Evolutionary conservation across 2,888 invertebrate species (phyloP).

Genomic region (Orthosia gothica): DNA sequence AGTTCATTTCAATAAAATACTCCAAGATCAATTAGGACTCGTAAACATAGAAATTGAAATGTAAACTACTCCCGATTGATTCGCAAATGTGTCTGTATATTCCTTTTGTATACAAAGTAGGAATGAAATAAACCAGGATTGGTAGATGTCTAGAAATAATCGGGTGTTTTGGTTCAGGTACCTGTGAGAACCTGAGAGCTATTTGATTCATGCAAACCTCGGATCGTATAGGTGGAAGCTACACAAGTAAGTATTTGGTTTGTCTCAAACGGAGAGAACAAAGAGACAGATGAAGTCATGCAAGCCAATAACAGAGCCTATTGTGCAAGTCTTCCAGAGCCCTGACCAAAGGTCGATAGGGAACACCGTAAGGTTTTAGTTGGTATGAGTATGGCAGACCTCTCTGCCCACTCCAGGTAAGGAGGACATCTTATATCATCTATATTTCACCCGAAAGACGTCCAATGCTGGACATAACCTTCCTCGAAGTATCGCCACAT

Average conservation of each 20-base stretch:
- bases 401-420: too few species aligned
- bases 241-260: background rate
- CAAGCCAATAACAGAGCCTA: background rate
- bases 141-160: constrained; percentile 51
- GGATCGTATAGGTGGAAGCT: background rate
- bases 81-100: constrained; percentile 55
- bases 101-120: constrained; percentile 58
- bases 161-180: constrained; percentile 27
- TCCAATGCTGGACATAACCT: too few species aligned
- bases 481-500: too few species aligned
- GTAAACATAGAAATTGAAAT: constrained; percentile 67
- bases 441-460: too few species aligned
- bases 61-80: constrained; percentile 63
- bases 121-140: constrained; percentile 60
- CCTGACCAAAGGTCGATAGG: background rate
- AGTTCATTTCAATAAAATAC: constrained; percentile 61
- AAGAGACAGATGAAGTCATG: background rate
- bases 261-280: background rate
- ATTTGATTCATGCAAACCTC: background rate
- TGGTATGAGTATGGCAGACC: background rate
- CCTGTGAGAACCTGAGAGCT: constrained; percentile 1
- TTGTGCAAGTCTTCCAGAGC: background rate
- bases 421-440: too few species aligned
- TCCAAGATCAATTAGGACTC: constrained; percentile 64
- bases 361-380: background rate